Base-by-base conservation (phyloP, 2,113 vertebrate genomes). In the Athene noctua region DNA sequence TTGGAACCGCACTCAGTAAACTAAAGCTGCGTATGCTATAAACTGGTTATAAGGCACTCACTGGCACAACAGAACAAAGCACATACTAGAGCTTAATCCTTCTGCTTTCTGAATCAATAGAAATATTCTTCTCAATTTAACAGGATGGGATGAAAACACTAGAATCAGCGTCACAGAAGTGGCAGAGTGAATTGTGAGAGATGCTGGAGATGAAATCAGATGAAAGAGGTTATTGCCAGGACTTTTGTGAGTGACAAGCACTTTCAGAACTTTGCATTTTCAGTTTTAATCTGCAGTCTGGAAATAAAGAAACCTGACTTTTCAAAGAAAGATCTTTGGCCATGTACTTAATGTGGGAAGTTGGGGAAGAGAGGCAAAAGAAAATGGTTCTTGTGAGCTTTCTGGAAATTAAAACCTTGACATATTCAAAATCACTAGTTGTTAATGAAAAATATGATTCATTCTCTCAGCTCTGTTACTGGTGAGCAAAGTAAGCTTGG, bases 121-220 rank as follows among this genome's bases (percentile, higher is more conserved):
- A 88, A 93, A 94, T 90, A 88, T 70, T 88, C 82, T 77, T 88
- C 57, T 78, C 57, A 88, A 51, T 93, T 92, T 88, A 93, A 68
- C 63, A 63, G 63, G 26, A 83, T 30, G 29, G 44, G n/a, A 81
- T 74, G 59, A 92, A 96, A 92, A 80, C 44, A 93, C n/a, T 27
- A 71, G 55, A 94, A 77, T 54, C 59, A 62, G 15, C 52, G 92
- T 83, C 82, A 92, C 32, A 78, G 80, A 71, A 80, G 42, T 34
- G 52, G 38, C 47, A 92, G 59, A 91, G 29, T 78, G 55, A 86
- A 80, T 88, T 92, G 21, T 83, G 58, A 90, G 63, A 23, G 62
- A 86, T 58, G n/a, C 7, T 94, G 67, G n/a, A 74, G 51, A 83
- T 70, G 38, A 90, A 94, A 88, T 70, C 66, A 66, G 38, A 91